Percentiles rank a stretch among this genome's conserved stretches.
phyloP scores from a whole-genome alignment of 2,113 vertebrate species.

The Oceanodroma tethys region DNA sequence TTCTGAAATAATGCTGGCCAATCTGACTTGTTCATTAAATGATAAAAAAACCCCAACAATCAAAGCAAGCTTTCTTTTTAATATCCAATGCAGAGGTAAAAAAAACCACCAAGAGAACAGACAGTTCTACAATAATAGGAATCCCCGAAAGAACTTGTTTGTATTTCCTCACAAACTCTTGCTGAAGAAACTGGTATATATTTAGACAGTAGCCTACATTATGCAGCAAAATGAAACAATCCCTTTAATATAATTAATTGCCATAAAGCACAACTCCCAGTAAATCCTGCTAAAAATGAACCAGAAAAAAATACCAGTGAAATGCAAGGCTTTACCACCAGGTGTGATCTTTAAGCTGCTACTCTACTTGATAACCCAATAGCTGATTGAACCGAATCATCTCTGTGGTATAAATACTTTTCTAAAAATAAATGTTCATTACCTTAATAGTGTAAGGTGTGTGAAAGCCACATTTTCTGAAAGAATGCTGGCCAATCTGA shows the following conservation, averaged over 20 bases:
- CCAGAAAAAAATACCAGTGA: neutral
- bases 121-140: neutral
- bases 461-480: conserved; percentile 27
- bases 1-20: conserved; percentile 14
- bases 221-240: neutral
- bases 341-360: conserved; percentile 1
- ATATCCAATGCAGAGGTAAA: neutral
- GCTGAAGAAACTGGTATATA: neutral
- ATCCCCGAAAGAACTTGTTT: neutral
- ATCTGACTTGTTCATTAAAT: conserved; percentile 1
- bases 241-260: neutral
- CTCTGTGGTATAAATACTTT: neutral
- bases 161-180: neutral
- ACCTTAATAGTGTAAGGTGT: conserved; percentile 26
- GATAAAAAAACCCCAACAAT: neutral
- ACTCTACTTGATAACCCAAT: neutral
- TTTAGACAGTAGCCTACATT: neutral
- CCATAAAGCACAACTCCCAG: neutral
- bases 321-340: neutral
- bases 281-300: neutral
- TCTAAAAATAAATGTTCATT: conserved; percentile 53
- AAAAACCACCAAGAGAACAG: neutral
- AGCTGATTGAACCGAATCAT: neutral
- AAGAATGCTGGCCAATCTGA: conserved; percentile 56
- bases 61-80: neutral